These are phyloP conservation scores for Pelecanoides urinatrix DNA, from an alignment of 2,113 vertebrate genomes.

Conservation along the genomic window DNA sequence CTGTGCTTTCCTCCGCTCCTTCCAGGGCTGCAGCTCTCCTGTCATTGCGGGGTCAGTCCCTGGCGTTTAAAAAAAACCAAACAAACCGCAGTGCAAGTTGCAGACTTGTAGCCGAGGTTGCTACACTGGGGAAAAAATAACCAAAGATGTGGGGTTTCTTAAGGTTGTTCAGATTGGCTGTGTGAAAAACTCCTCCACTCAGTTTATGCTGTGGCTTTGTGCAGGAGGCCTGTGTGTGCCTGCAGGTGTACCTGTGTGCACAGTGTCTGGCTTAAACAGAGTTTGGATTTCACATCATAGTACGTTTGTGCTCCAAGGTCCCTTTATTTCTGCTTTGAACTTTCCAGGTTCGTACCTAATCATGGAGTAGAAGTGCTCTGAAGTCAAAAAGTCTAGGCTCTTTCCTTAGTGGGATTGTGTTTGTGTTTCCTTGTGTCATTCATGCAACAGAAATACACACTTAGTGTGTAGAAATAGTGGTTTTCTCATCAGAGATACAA, in stretches of 20 bases:
- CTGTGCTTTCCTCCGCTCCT: neutral
- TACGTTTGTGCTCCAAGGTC: neutral
- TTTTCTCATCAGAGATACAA: neutral
- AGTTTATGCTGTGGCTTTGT: neutral
- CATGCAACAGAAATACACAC: neutral
- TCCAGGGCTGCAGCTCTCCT: neutral
- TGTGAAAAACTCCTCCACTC: neutral
- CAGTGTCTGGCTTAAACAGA: neutral
- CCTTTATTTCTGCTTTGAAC: neutral
- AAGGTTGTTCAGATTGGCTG: neutral
- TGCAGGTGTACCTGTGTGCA: neutral
- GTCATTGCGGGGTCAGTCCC: neutral
- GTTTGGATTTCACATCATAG: neutral
- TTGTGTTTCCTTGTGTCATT: neutral
- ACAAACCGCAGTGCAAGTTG: neutral
- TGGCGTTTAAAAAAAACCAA: too few species aligned
- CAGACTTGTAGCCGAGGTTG: neutral
- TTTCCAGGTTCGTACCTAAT: neutral
- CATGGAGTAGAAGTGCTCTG: neutral
- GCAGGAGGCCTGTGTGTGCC: neutral
- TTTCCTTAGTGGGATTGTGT: neutral
- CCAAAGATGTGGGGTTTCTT: neutral
- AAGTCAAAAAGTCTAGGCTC: neutral
- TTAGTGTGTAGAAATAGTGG: neutral
- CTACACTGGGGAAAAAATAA: neutral